These are phyloP conservation scores for Mimas tiliae DNA, from an alignment of 2,888 invertebrate genomes.

Conservation along the genomic window DNA sequence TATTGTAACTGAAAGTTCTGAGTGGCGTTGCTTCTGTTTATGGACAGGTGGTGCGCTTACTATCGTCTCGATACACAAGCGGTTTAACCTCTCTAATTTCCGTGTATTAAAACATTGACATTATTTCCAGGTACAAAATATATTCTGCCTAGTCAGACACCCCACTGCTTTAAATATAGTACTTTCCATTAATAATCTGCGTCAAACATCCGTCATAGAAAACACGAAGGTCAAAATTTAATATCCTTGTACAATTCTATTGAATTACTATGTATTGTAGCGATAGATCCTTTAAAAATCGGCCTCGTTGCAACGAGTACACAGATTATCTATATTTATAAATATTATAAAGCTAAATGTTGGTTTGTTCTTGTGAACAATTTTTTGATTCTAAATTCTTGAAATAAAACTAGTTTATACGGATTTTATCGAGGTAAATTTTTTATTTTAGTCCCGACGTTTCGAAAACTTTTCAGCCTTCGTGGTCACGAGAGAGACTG, in stretches of 20 bases:
- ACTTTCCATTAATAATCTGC: not conserved
- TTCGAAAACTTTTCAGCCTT: too few species aligned
- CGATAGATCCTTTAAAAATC: constrained; percentile 18
- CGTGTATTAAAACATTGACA: not conserved
- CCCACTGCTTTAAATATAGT: not conserved
- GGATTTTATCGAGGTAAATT: too few species aligned
- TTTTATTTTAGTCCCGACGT: too few species aligned
- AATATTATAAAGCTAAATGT: not conserved
- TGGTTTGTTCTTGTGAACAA: not conserved
- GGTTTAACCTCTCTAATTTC: too few species aligned
- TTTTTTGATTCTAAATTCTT: too few species aligned
- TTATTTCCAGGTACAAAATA: not conserved
- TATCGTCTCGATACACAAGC: too few species aligned
- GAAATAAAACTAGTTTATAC: too few species aligned
- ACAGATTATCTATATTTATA: not conserved
- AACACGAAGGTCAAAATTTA: not conserved
- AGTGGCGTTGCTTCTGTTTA: too few species aligned
- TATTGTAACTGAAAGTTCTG: too few species aligned
- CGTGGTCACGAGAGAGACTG: too few species aligned
- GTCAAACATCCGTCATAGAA: not conserved
- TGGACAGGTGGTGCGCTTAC: too few species aligned
- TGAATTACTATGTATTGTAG: constrained; percentile 5
- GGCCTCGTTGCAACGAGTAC: constrained; percentile 12
- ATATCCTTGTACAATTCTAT: constrained; percentile 18
- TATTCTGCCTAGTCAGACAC: not conserved